Evolutionary conservation across 2,113 vertebrate genomes (phyloP).

Genomic region (Probosciger aterrimus): DNA sequence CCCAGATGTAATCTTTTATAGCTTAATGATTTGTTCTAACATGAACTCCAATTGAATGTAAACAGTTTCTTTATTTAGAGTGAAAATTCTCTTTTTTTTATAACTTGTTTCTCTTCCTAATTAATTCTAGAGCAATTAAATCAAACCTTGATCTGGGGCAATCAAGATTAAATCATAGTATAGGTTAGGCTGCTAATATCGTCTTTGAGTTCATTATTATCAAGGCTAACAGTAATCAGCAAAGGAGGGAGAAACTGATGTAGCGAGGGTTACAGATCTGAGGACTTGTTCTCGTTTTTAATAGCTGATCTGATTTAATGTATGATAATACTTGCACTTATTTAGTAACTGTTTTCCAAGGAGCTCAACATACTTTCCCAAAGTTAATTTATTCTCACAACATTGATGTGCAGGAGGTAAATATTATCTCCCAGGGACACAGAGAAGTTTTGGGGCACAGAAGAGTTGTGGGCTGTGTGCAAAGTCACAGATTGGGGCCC

Average conservation of each 20-base stretch:
- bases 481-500: neutral
- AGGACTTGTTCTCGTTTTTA: constrained; percentile 62
- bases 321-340: constrained; percentile 68
- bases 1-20: constrained; percentile 72
- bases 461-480: neutral
- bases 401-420: constrained; percentile 50
- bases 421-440: constrained; percentile 43
- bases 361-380: constrained; percentile 45
- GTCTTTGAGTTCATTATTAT: constrained; percentile 67
- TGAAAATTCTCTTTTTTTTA: constrained; percentile 61
- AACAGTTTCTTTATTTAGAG: constrained; percentile 67
- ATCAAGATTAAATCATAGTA: constrained; percentile 64
- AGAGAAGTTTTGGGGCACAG: neutral
- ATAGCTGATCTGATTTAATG: constrained; percentile 67
- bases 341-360: constrained; percentile 58
- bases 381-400: constrained; percentile 64
- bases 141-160: constrained; percentile 65
- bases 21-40: constrained; percentile 70
- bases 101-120: constrained; percentile 71
- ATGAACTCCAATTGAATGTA: constrained; percentile 61
- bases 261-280: constrained; percentile 43
- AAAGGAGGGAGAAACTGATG: constrained; percentile 62
- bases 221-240: constrained; percentile 69
- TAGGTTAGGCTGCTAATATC: constrained; percentile 60
- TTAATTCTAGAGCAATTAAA: constrained; percentile 73